Conservation (phyloP, 2,888 invertebrate species). For the Hemaris fuciformis region DNA sequence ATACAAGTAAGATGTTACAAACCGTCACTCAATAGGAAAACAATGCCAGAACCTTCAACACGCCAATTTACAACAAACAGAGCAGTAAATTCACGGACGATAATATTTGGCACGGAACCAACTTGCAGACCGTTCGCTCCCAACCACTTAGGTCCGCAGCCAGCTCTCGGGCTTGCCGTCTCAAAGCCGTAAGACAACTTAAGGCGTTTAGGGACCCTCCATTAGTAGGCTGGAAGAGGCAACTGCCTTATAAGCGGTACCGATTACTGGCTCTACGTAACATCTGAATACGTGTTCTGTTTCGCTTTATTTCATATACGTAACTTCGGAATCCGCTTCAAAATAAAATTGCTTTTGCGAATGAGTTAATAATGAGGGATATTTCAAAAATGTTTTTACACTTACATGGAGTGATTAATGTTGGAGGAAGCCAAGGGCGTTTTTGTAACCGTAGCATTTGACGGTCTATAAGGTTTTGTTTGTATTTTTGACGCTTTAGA, state of each 20-base stretch:
- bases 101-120: constrained; percentile 60
- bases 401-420: no score
- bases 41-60: constrained; percentile 13
- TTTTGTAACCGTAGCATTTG: no score
- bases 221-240: background rate
- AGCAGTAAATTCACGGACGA: constrained; percentile 35
- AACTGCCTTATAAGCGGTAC: background rate
- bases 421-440: no score
- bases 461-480: no score
- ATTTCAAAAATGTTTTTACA: no score
- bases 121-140: constrained; percentile 39
- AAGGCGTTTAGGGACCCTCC: constrained; percentile 1
- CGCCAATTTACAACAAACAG: constrained; percentile 24
- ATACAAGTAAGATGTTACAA: background rate
- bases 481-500: no score
- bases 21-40: background rate
- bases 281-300: background rate
- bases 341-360: no score
- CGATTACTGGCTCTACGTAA: background rate
- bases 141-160: constrained; percentile 41
- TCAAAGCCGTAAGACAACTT: constrained; percentile 54
- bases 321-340: no score
- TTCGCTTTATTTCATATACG: background rate
- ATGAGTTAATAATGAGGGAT: no score
- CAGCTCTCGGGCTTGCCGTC: constrained; percentile 37